Base-by-base conservation (phyloP, 2,888 invertebrate species). In the Lymantria monacha region DNA sequence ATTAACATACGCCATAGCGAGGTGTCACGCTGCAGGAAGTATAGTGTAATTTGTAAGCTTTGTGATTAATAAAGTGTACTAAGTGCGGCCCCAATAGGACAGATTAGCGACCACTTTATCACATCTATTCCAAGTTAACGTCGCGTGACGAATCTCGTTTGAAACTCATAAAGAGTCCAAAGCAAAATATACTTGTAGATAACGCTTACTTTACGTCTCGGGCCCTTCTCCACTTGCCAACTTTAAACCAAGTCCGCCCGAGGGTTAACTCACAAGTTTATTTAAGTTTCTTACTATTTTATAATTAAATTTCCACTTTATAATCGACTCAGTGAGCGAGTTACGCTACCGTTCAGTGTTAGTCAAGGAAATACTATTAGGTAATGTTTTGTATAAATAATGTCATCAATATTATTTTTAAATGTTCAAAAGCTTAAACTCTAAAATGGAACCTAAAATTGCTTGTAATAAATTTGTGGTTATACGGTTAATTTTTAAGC, bases 51-150 rank as follows among this genome's bases (percentile, higher is more conserved):
- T 91, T 91, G 91, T 90, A 87, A 87, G 85, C 87, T 87, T 91
- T 90, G 88, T 90, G 91, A 91, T 91, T 91, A 91, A 91, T 91
- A 91, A 91, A 91, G 81, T 87, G 87, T 85, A 87, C 88, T 90
- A 91, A 91, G 87, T 91, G 91, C 83, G 88, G 83, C 90, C 85
- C 88, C 87, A 90, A 89, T 89, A 85, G 88, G 85, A 89, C 87
- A 89, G 91, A 91, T 91, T 91, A 91, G 90, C 87, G 89, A 83
- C 76, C 91, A 87, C 84, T 91, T 91, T 91, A 91, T 91, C 90
- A 91, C 91, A 84, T 90, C 87, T 85, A 91, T 91, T 82, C 87
- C 80, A 80, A 87, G 85, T 87, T 87, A 89, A 87, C 88, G 85
- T 91, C 79, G 91, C 91, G 91, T 91, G 91, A 91, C 90, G 90